A percentile compares a stretch with the other conserved stretches of the same genome.
Evolutionary conservation across 2,113 vertebrate species (phyloP).

Genomic region (Ophiodon elongatus): DNA sequence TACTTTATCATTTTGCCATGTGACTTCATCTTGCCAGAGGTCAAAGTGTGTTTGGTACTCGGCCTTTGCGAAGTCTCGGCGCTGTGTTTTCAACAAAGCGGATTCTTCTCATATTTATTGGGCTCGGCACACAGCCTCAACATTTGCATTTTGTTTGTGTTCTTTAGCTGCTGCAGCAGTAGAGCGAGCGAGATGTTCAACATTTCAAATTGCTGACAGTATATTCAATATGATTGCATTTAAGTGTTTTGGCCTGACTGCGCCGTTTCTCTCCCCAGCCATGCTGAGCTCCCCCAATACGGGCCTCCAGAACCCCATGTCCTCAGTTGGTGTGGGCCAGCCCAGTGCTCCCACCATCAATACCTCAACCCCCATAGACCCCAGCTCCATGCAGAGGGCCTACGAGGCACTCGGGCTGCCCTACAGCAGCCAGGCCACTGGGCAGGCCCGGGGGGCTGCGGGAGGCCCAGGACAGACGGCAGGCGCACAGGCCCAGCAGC

Average conservation of each 20-base stretch:
- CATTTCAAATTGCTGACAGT: neutral
- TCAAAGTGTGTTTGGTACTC: slow-evolving; percentile 3
- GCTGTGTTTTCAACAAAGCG: neutral
- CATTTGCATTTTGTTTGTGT: slow-evolving; percentile 15
- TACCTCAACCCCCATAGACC: slow-evolving; percentile 95
- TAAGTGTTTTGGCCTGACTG: slow-evolving; percentile 23
- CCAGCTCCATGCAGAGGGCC: slow-evolving; percentile 98
- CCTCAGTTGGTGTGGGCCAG: slow-evolving; percentile 91
- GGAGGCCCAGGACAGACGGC: slow-evolving; percentile 85
- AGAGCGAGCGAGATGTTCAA: slow-evolving; percentile 12
- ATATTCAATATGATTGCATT: neutral
- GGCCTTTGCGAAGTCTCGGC: neutral
- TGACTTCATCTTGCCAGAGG: slow-evolving; percentile 24
- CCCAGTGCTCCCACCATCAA: slow-evolving; percentile 89
- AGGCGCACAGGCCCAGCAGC: slow-evolving; percentile 84
- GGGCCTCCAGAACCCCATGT: slow-evolving; percentile 92
- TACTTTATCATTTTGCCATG: slow-evolving; percentile 23
- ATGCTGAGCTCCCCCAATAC: slow-evolving; percentile 93
- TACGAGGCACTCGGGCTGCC: slow-evolving; percentile 97
- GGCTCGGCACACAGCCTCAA: slow-evolving; percentile 1
- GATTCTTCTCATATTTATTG: neutral
- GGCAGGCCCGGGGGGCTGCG: slow-evolving; percentile 88
- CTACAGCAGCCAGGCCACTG: slow-evolving; percentile 93
- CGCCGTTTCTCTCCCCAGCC: slow-evolving; percentile 79
- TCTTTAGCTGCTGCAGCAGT: neutral